Evolutionary conservation across 2,797 vertebrate genomes (phyloP).

Genomic region (Leucoraja ocellata): DNA sequence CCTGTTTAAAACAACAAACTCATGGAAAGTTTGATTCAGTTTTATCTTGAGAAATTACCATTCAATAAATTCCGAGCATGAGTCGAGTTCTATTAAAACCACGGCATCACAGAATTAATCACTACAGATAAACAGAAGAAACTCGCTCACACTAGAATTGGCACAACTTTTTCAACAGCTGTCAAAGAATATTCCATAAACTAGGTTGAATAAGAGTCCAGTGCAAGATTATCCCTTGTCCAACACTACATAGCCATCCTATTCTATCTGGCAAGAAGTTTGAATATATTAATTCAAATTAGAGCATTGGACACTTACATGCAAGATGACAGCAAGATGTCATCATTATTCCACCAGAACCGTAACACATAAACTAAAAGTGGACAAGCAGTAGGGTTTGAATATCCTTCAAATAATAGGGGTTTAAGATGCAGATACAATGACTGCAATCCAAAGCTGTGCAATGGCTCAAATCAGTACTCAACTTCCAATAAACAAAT

Average conservation of each 20-base stretch:
- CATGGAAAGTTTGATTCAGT: not conserved
- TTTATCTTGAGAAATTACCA: not conserved
- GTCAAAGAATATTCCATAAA: not conserved
- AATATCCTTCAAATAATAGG: too few relatives aligned
- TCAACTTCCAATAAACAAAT: not conserved
- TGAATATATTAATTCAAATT: not conserved
- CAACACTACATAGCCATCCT: not conserved
- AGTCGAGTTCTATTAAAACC: not conserved
- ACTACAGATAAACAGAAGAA: not conserved
- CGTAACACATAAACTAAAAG: not conserved
- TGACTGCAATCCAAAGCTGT: not conserved
- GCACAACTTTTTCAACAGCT: not conserved
- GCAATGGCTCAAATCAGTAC: not conserved
- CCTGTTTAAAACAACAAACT: not conserved
- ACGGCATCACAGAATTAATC: not conserved
- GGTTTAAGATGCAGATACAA: not conserved
- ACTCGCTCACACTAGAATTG: not conserved
- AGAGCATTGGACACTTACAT: not conserved
- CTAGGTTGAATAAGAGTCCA: not conserved
- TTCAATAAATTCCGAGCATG: not conserved
- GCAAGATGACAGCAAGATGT: not conserved
- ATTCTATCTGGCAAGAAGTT: not conserved
- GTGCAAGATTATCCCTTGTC: not conserved
- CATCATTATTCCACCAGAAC: not conserved
- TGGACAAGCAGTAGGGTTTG: too few relatives aligned